phyloP scores from a whole-genome alignment of 2,888 invertebrate species.

The Ditylenchus weischeri region DNA sequence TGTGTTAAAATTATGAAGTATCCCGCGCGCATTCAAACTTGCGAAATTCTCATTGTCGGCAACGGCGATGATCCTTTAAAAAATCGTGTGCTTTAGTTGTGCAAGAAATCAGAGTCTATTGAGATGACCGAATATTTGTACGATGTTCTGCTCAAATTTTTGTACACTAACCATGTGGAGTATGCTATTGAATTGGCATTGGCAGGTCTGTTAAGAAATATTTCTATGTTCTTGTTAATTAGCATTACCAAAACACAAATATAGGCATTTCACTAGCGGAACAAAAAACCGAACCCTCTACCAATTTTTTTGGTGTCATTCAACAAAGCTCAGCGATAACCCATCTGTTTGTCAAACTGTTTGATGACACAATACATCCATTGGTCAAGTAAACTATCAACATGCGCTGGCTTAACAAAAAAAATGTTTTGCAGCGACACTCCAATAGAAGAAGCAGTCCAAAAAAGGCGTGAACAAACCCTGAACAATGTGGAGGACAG shows the following conservation, averaged over 20 bases:
- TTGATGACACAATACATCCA: constrained; percentile 81
- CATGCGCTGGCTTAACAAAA: background rate
- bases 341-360: constrained; percentile 86
- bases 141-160: constrained; percentile 77
- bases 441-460: constrained; percentile 80
- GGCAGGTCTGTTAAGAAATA: constrained; percentile 61
- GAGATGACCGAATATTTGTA: constrained; percentile 71
- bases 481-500: constrained; percentile 86
- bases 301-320: constrained; percentile 84
- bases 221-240: too few species aligned
- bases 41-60: too few species aligned
- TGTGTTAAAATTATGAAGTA: too few species aligned
- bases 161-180: constrained; percentile 87
- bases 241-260: too few species aligned
- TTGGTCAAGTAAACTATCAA: constrained; percentile 72
- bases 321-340: constrained; percentile 89
- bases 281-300: constrained; percentile 79
- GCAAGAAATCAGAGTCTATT: constrained; percentile 74
- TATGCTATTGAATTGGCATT: constrained; percentile 91
- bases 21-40: too few species aligned
- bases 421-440: constrained; percentile 69
- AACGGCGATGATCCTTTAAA: too few species aligned
- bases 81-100: constrained; percentile 65
- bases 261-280: constrained; percentile 66
- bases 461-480: constrained; percentile 78